Evolutionary conservation across 2,113 vertebrate genomes (phyloP).

Genomic region (Arizona elegans): DNA sequence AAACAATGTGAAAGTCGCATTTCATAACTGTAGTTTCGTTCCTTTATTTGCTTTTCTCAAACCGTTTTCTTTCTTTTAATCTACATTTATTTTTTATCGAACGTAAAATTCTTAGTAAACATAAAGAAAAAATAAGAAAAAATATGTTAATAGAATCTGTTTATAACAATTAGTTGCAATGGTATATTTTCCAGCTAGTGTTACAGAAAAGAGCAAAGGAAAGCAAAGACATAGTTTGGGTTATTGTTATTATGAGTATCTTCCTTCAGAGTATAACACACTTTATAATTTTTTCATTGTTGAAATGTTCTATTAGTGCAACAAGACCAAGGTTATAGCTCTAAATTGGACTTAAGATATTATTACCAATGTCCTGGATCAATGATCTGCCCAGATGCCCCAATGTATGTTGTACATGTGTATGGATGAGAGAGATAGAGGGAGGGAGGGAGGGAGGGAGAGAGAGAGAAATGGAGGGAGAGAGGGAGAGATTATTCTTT

Average conservation of each 20-base stretch:
- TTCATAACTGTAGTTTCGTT: background rate
- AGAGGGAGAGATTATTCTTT: background rate
- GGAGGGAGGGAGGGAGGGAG: too few relatives aligned
- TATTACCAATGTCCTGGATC: background rate
- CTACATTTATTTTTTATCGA: background rate
- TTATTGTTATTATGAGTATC: background rate
- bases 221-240: background rate
- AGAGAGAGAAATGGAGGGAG: too few relatives aligned
- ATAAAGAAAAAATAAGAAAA: background rate
- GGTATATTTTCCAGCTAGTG: background rate
- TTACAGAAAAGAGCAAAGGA: background rate
- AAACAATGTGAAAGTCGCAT: background rate
- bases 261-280: background rate
- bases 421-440: background rate
- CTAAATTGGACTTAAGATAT: background rate
- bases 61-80: background rate
- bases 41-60: background rate
- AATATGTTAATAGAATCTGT: background rate
- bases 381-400: background rate
- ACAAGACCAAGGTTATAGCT: background rate
- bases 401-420: background rate
- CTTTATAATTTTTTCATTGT: background rate
- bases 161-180: background rate
- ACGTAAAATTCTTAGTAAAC: background rate
- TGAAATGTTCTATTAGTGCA: background rate